Base-by-base conservation (phyloP, 2,888 invertebrate species). In the Trichacis sp. region DNA sequence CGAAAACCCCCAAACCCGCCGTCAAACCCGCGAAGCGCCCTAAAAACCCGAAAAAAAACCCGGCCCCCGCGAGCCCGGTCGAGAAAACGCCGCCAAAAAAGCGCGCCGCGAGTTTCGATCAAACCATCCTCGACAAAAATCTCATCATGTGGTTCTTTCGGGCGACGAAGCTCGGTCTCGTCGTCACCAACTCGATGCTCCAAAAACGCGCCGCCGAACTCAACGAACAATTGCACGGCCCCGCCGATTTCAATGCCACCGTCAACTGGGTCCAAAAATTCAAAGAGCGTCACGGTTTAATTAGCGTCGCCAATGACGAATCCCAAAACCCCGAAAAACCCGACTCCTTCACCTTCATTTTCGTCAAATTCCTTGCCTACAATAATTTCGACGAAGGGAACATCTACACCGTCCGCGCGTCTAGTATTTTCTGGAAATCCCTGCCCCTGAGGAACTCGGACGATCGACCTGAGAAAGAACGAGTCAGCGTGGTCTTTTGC, bases 91-190 rank as follows among this genome's bases (percentile, higher is more conserved):
- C 8, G 24, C 3, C 24, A 8, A 24, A 24, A 24, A 24, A 8
- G 3, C 3, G 4, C 8, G 4, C 8, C 4, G 8, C 4, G 3
- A 24, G 8, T 24, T 8, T 59, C 1, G 58, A 64, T 14, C 58
- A 54, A 12, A 64, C 64, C 1, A 47, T 64, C 1, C 29, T 64
- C 0, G 59, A 64, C 9, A 18, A 49, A 20, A 53, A 55, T 5
- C 52, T 59, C 8, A 55, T 55, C 2, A 49, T 54, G 0, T 64
- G 64, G 58, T 64, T 64, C 20, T 46, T 60, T 15, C 64, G 60
- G 14, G 60, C 52, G 12, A 24, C 17, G 64, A 17, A 64, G 60
- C 3, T 24, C 24, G 40, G 40, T 15, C 40, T 40, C 15, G 5
- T 15, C 4, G 40, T 40, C 14, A 40, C 40, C 14, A 40, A 40